A percentile compares a stretch with the other conserved stretches of the same genome.
Evolutionary conservation across 2,113 vertebrate species (phyloP).

Genomic region (Diadophis punctatus): DNA sequence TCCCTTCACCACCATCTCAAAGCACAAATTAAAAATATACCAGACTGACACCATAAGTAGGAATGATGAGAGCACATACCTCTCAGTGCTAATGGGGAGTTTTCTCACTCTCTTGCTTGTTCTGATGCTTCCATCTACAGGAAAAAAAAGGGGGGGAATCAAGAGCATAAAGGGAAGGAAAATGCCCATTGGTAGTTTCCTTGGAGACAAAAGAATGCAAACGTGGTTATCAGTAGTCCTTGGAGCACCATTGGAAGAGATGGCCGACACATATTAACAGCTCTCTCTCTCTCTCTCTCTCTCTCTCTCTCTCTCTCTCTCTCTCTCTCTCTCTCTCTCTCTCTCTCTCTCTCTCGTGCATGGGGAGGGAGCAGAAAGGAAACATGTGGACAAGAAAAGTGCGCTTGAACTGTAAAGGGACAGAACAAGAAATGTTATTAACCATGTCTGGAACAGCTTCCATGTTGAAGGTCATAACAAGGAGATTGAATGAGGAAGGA

Average conservation of each 20-base stretch:
- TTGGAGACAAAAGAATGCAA: not conserved
- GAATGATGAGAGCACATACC: not conserved
- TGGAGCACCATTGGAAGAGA: not conserved
- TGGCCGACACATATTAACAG: not conserved
- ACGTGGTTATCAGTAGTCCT: not conserved
- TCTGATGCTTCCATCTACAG: not conserved
- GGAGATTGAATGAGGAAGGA: not conserved
- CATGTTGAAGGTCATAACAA: not conserved
- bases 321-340: not conserved
- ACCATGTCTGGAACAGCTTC: not conserved
- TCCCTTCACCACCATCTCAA: not conserved
- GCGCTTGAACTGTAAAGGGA: not conserved
- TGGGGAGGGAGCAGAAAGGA: not conserved
- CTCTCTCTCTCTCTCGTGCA: not conserved
- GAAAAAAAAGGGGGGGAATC: not conserved
- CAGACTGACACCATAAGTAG: not conserved
- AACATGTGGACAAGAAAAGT: not conserved
- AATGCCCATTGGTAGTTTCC: not conserved
- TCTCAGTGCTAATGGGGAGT: not conserved
- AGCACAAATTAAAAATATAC: not conserved
- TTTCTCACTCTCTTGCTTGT: not conserved
- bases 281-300: not conserved
- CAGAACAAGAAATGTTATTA: not conserved
- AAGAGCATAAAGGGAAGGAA: not conserved
- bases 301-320: not conserved